A percentile compares a stretch with the other conserved stretches of the same genome.
phyloP scores from a whole-genome alignment of 2,797 vertebrate genomes.

The Alcedo atthis region DNA sequence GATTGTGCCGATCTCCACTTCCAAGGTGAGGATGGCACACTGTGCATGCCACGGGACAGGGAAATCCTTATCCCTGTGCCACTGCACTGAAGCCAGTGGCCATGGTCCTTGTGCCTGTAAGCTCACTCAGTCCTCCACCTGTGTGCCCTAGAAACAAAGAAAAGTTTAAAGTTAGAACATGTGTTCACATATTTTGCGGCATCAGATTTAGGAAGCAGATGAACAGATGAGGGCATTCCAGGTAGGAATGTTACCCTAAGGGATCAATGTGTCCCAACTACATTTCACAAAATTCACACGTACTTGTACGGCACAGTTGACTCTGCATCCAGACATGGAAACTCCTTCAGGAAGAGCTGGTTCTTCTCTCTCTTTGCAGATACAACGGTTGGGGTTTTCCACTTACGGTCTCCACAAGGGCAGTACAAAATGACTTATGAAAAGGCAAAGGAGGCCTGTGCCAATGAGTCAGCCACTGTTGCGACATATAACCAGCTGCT shows the following conservation, averaged over 20 bases:
- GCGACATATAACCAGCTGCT: conserved; percentile 89
- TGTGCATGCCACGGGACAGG: fast-evolving
- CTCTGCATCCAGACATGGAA: not conserved
- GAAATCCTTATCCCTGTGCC: too few relatives aligned
- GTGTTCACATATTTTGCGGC: not conserved
- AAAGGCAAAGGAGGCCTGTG: conserved; percentile 82
- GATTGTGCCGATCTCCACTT: conserved; percentile 89
- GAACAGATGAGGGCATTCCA: not conserved
- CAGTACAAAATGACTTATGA: conserved; percentile 87
- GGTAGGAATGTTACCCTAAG: not conserved
- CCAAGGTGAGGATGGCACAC: conserved; percentile 81
- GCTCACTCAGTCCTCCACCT: not conserved
- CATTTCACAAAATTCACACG: not conserved
- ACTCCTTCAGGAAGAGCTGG: not conserved
- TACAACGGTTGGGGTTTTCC: conserved; percentile 87
- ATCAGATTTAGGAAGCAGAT: not conserved
- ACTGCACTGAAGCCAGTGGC: not conserved
- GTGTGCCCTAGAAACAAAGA: fast-evolving
- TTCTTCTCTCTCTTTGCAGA: conserved; percentile 76
- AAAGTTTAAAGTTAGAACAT: fast-evolving
- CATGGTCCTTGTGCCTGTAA: not conserved
- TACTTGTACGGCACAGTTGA: not conserved
- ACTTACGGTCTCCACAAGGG: conserved; percentile 82
- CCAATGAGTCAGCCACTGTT: conserved; percentile 77
- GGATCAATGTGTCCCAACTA: not conserved